Percentiles rank a stretch among this genome's conserved stretches.
These are phyloP conservation scores for Talpa occidentalis DNA, from an alignment of 2,113 vertebrate genomes.

Conservation along the genomic window DNA sequence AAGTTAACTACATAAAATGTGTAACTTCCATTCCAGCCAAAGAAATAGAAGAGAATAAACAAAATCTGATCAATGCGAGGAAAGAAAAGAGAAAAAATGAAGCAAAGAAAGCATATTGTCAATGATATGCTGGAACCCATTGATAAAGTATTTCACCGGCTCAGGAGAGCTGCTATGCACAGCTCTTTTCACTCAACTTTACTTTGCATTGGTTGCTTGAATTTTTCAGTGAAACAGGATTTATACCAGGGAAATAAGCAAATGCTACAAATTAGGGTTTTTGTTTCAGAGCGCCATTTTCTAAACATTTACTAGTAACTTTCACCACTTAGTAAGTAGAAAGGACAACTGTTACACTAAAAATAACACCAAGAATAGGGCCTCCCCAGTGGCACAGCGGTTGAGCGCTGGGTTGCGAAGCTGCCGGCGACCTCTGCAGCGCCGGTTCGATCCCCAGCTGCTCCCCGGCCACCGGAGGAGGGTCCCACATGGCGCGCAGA, in stretches of 20 bases:
- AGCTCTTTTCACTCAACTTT: neutral
- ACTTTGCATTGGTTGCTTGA: neutral
- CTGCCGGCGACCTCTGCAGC: no score
- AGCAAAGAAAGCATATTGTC: neutral
- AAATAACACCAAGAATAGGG: neutral
- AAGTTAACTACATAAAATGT: neutral
- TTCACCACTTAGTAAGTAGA: neutral
- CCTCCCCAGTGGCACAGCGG: no score
- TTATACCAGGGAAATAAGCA: neutral
- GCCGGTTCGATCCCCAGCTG: no score
- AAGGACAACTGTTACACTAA: neutral
- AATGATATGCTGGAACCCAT: neutral
- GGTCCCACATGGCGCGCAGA: no score
- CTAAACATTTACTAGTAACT: neutral
- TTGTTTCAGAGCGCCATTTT: neutral
- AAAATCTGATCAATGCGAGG: neutral
- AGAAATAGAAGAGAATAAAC: neutral
- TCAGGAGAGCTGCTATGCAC: neutral
- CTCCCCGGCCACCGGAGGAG: no score
- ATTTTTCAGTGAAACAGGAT: no score
- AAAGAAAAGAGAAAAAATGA: neutral
- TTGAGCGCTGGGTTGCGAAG: no score
- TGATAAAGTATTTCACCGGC: neutral
- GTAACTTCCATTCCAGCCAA: neutral
- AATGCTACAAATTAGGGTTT: neutral